Evolutionary conservation across 2,888 invertebrate species (phyloP), one percentile per base, ranked within the genome.

Genomic region (Nomada flava): DNA sequence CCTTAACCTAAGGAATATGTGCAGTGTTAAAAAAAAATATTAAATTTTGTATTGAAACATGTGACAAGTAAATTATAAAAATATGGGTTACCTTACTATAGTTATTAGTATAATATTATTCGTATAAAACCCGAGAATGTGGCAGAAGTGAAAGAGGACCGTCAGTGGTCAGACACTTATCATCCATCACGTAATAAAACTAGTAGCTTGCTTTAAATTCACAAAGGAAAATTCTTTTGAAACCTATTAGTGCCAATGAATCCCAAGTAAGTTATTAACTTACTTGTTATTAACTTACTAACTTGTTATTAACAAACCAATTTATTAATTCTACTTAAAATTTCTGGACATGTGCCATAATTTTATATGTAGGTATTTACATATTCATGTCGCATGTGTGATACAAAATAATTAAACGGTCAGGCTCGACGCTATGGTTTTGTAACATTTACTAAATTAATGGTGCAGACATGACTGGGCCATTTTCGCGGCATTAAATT

Each of bases 391-490:
- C 20, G 47, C 63, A 26, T 26, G 47, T 20, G 29, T n/a, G 29
- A n/a, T 29, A 15, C 47, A 29, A 59, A 70, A 47, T 70, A 59
- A 47, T 47, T 18, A 50, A 70, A 47, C 59, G 26, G n/a, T 47
- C n/a, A 44, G 13, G 44, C 29, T 1, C 20, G n/a, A 9, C 5
- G 10, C 2, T 20, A 44, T 2, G 59, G 9, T 26, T 15, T 20
- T 10, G 59, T 26, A 20, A 44, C 20, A 70, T 10, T 29, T n/a
- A 59, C n/a, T 2, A 47, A 47, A 70, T 70, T 60, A 44, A 59
- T 59, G 70, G 59, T 1, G n/a, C 29, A 10, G 47, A 29, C 47
- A 3, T 20, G 59, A 70, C 47, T 50, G 9, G 10, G 59, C 29
- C 15, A 20, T 5, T 59, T 70, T 20, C 70, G 0, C 13, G 59